Percentiles rank a stretch among this genome's conserved stretches.
These are phyloP conservation scores for Cotesia typhae DNA, from an alignment of 1,140 invertebrate genomes.

Conservation along the genomic window DNA sequence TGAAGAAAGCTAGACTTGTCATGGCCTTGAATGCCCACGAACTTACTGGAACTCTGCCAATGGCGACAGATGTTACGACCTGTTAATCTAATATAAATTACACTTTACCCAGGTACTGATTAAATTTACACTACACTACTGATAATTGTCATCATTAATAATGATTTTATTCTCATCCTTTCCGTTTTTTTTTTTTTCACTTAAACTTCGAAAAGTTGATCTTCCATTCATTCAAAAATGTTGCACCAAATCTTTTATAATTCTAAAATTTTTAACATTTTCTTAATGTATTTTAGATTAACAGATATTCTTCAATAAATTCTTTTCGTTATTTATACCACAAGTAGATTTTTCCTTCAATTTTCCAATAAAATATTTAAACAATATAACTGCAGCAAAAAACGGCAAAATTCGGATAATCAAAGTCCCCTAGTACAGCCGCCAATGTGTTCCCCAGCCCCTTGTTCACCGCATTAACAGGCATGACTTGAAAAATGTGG, in stretches of 20 bases:
- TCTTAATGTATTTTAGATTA: no score
- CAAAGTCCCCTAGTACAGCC: constrained; percentile 45
- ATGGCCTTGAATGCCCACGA: constrained; percentile 50
- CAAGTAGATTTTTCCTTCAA: no score
- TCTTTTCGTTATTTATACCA: no score
- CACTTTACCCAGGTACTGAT: background rate
- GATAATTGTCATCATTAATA: constrained; percentile 24
- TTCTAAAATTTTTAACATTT: no score
- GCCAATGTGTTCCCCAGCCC: constrained; percentile 46
- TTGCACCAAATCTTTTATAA: no score
- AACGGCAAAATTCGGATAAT: background rate
- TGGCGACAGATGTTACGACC: constrained; percentile 39
- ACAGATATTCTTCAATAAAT: no score
- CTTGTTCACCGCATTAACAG: constrained; percentile 60
- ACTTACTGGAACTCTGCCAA: constrained; percentile 57
- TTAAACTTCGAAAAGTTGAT: no score
- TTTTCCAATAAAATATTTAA: background rate
- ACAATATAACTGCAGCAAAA: constrained; percentile 1
- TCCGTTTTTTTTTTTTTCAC: no score
- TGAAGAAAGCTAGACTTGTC: constrained; percentile 30
- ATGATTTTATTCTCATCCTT: constrained; percentile 39
- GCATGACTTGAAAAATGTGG: constrained; percentile 63
- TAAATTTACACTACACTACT: no score
- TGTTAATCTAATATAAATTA: background rate
- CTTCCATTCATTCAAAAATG: no score